Percentiles rank a stretch among this genome's conserved stretches.
phyloP scores from a whole-genome alignment of 23 tunicate genomes.

The Trididemnum miniatum region DNA sequence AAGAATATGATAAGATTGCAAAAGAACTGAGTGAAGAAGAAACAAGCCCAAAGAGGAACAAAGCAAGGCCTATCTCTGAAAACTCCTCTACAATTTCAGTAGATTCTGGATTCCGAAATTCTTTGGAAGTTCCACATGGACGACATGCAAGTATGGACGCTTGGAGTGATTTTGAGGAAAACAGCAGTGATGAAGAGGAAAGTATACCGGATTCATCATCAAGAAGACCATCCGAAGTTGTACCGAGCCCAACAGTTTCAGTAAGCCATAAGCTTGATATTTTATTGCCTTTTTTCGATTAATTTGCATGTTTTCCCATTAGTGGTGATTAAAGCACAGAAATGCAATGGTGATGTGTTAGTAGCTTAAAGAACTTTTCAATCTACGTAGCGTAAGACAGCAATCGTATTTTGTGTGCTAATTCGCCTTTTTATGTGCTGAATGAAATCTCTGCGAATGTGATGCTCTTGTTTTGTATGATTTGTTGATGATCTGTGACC shows the following conservation, averaged over 20 bases:
- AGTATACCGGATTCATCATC: not conserved
- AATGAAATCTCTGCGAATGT: too few relatives aligned
- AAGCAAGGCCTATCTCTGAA: not conserved
- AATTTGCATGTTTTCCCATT: too few relatives aligned
- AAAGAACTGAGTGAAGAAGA: conserved; percentile 45
- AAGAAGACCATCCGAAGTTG: not conserved
- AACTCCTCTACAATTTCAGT: conserved; percentile 18
- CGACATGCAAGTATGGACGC: not conserved
- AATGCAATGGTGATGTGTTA: too few relatives aligned
- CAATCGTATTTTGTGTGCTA: too few relatives aligned
- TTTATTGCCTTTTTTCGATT: not conserved
- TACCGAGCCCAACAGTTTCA: conserved; percentile 9
- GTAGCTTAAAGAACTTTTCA: too few relatives aligned
- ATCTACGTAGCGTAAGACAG: too few relatives aligned
- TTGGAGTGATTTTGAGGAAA: conserved; percentile 63
- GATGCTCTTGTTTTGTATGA: too few relatives aligned
- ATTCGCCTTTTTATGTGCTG: too few relatives aligned
- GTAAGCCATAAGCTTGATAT: conserved; percentile 19
- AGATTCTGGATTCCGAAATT: conserved; percentile 53
- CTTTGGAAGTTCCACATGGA: conserved; percentile 65
- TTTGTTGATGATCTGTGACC: too few relatives aligned
- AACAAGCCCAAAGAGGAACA: not conserved
- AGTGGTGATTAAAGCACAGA: too few relatives aligned
- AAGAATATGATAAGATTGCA: conserved; percentile 61
- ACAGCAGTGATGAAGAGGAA: conserved; percentile 66